These are phyloP conservation scores for Dynastes grantii DNA, from an alignment of 2,888 invertebrate species.

Conservation along the genomic window DNA sequence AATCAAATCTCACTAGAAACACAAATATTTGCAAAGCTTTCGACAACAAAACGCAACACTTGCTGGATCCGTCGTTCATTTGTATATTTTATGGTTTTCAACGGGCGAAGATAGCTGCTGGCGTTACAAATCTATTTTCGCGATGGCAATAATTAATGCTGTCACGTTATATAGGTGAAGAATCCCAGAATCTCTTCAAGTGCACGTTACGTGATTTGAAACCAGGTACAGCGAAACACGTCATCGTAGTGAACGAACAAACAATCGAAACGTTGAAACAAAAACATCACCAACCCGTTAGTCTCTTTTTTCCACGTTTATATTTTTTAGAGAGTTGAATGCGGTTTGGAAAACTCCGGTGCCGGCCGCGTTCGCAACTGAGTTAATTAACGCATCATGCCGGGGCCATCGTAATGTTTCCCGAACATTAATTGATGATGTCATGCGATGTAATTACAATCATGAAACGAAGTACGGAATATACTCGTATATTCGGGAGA, in stretches of 20 bases:
- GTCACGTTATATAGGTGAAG: background rate
- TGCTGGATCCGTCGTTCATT: background rate
- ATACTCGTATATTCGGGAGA: background rate
- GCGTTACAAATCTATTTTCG: constrained; percentile 10
- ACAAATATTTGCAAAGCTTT: background rate
- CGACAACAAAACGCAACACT: background rate
- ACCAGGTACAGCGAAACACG: background rate
- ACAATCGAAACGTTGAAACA: constrained; percentile 10
- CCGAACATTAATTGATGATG: constrained; percentile 65
- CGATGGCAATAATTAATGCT: constrained; percentile 26
- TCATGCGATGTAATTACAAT: constrained; percentile 55
- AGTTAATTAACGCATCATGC: constrained; percentile 55
- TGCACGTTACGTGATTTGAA: constrained; percentile 7
- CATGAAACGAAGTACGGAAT: constrained; percentile 15
- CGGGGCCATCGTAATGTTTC: constrained; percentile 48
- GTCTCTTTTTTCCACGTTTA: background rate
- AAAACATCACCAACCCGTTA: constrained; percentile 1
- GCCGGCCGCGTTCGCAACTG: constrained; percentile 56
- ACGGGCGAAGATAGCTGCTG: background rate
- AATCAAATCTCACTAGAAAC: background rate
- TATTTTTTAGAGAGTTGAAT: background rate
- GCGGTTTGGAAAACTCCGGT: constrained; percentile 10
- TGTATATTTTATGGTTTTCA: background rate
- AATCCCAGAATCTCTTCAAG: background rate
- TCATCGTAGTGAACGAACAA: background rate